Evolutionary conservation across 2,888 invertebrate genomes (phyloP), one percentile per base, ranked within the genome.

Genomic region (Drosophila acutilabella): DNA sequence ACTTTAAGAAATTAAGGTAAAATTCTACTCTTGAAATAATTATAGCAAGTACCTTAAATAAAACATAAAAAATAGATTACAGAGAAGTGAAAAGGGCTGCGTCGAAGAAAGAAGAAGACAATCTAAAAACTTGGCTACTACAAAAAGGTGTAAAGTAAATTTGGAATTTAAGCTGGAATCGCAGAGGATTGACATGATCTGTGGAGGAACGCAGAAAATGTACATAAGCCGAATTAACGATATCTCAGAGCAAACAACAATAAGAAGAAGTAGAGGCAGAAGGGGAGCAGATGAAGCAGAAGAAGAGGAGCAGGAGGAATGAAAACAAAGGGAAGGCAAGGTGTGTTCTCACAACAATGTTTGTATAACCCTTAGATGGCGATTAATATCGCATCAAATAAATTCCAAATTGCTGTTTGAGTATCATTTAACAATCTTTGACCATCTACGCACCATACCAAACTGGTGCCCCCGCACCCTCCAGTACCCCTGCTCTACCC

Each of bases 311-410:
- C 8, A 33, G 33, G 11, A 10, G 33, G 13, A 47, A 30, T 8
- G 30, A 13, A 45, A 47, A 13, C 14, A 51, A 52, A 50, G 38
- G 45, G 59, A 44, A 52, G 72, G 67, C 79, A 73, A 81, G 81
- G 75, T 87, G 81, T 78, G 75, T 74, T 71, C 67, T 59, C 54
- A 67, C 71, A 71, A 76, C 11, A 58, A 59, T 30, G 30, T 8
- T 74, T 78, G 82, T 76, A 80, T 88, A 82, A 88, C 80, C 82
- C 88, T 80, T 77, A 71, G 71, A 64, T 57, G 16, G 61, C 74
- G 89, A 87, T 84, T 78, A 87, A 89, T 87, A 89, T 89, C 81
- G 74, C 80, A 82, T 89, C 82, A 87, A 77, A 89, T 82, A 84
- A 87, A 89, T 87, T 87, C 73, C 68, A 75, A 82, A 87, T 82